These are phyloP conservation scores for Agapostemon virescens DNA, from an alignment of 2,888 invertebrate species.

Conservation along the genomic window DNA sequence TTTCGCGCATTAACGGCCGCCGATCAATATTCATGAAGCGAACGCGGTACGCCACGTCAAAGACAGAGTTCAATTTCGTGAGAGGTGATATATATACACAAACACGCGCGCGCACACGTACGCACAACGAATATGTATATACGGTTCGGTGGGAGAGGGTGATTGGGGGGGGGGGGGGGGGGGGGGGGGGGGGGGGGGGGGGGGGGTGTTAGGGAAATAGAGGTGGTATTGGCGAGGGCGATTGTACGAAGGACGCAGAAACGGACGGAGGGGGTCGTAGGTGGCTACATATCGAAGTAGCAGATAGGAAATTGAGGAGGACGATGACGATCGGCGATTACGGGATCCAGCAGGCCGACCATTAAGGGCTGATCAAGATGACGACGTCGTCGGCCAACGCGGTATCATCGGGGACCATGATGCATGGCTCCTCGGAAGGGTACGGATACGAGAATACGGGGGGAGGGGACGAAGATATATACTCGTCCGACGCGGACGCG, in stretches of 20 bases:
- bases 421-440: constrained; percentile 46
- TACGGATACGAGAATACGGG: constrained; percentile 27
- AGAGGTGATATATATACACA: constrained; percentile 65
- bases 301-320: constrained; percentile 70
- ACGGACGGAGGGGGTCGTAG: constrained; percentile 14
- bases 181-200: no score
- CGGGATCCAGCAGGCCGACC: constrained; percentile 18
- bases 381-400: constrained; percentile 35
- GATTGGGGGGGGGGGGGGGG: no score
- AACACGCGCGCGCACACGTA: not conserved
- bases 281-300: constrained; percentile 61
- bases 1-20: constrained; percentile 71
- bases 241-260: not conserved
- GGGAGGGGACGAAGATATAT: constrained; percentile 53
- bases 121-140: not conserved
- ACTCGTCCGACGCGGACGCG: constrained; percentile 38
- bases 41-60: constrained; percentile 69
- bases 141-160: not conserved
- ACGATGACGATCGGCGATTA: constrained; percentile 53
- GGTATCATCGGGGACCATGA: constrained; percentile 36
- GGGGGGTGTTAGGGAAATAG: no score
- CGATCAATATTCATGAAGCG: constrained; percentile 75
- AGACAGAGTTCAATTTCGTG: constrained; percentile 78
- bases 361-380: constrained; percentile 61
- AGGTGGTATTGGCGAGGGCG: not conserved